phyloP scores from a whole-genome alignment of 2,888 invertebrate genomes.

The Rhingia rostrata region DNA sequence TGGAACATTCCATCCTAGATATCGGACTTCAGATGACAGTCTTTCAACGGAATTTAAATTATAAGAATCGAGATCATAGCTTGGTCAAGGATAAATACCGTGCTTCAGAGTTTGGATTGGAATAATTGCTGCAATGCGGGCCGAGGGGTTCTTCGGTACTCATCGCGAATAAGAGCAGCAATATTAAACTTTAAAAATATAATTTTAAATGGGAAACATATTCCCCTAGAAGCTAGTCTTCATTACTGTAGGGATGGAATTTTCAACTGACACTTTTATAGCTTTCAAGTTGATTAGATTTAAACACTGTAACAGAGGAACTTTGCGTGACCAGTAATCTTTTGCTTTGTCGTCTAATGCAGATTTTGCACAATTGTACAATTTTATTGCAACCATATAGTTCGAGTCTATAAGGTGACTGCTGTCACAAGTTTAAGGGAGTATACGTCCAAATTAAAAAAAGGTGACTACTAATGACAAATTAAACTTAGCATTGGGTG shows the following conservation, averaged over 20 bases:
- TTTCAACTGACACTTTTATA: slow-evolving; percentile 44
- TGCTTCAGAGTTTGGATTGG: slow-evolving; percentile 51
- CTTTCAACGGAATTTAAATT: slow-evolving; percentile 53
- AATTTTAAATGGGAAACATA: slow-evolving; percentile 50
- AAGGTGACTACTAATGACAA: too few relatives aligned
- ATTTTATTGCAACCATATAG: not conserved
- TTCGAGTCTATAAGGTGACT: not conserved
- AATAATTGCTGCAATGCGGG: slow-evolving; percentile 67
- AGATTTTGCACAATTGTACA: slow-evolving; percentile 47
- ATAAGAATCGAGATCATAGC: not conserved
- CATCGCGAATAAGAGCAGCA: slow-evolving; percentile 49
- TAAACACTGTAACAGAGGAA: slow-evolving; percentile 4
- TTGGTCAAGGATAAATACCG: slow-evolving; percentile 47
- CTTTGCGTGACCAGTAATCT: slow-evolving; percentile 68
- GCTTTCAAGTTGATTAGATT: slow-evolving; percentile 49
- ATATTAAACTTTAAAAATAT: slow-evolving; percentile 17
- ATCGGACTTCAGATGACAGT: slow-evolving; percentile 80
- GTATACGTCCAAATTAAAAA: too few relatives aligned
- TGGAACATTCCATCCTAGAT: slow-evolving; percentile 90
- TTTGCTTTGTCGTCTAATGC: slow-evolving; percentile 32
- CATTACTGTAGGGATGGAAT: slow-evolving; percentile 29
- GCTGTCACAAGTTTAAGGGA: not conserved
- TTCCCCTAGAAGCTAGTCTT: slow-evolving; percentile 26
- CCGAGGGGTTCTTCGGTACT: slow-evolving; percentile 54
- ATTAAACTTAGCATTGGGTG: too few relatives aligned